These are phyloP conservation scores for Hydrochoerus hydrochaeris DNA, from an alignment of 2,113 vertebrate species.

Conservation along the genomic window DNA sequence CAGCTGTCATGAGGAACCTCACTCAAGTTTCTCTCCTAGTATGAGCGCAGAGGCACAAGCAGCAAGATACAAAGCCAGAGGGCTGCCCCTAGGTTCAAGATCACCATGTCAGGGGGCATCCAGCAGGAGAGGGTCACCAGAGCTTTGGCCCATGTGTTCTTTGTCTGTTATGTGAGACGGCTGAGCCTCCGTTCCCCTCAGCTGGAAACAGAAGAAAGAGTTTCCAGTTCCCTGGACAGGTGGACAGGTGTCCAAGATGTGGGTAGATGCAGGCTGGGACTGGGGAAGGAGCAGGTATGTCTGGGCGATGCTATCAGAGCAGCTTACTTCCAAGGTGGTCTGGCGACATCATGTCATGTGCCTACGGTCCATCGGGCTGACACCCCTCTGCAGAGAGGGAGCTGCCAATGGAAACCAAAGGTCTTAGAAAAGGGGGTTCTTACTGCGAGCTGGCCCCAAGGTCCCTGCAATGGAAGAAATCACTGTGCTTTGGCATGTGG, in stretches of 20 bases:
- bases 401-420: constrained; percentile 81
- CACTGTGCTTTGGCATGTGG: constrained; percentile 82
- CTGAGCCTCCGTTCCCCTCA: background rate
- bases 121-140: background rate
- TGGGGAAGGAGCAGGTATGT: constrained; percentile 29
- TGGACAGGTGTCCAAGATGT: too few relatives aligned
- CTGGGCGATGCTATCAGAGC: constrained; percentile 78
- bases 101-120: background rate
- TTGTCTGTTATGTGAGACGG: background rate
- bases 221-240: background rate
- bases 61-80: background rate
- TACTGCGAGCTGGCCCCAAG: constrained; percentile 83
- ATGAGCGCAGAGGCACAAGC: background rate
- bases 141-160: background rate
- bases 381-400: constrained; percentile 84
- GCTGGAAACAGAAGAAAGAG: constrained; percentile 11
- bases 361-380: constrained; percentile 82
- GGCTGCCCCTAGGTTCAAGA: background rate
- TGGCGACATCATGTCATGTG: constrained; percentile 77
- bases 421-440: constrained; percentile 85
- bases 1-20: too few relatives aligned
- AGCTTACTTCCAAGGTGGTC: constrained; percentile 83
- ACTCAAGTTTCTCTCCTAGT: background rate
- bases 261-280: background rate
- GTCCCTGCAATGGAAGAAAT: constrained; percentile 85